Percentiles rank a stretch among this genome's conserved stretches.
Evolutionary conservation across 2,797 vertebrate species (phyloP).

Genomic region (Babyrousa celebensis): DNA sequence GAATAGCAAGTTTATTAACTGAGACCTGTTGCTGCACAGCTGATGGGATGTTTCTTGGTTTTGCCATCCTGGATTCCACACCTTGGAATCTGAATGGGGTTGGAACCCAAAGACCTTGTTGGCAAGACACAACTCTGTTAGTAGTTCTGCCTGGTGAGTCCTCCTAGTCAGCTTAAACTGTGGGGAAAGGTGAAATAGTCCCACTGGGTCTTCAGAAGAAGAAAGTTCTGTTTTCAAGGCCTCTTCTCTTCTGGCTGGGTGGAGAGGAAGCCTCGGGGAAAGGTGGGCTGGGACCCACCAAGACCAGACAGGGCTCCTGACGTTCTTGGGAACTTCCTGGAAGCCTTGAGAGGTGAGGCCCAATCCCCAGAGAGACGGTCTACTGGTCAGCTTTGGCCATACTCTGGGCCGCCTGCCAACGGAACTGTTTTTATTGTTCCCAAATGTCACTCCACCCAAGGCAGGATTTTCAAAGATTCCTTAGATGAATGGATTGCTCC

Average conservation of each 20-base stretch:
- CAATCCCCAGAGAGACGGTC: not conserved
- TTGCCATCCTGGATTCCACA: not conserved
- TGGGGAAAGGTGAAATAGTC: not conserved
- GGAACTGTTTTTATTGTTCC: conserved; percentile 81
- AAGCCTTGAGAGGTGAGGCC: conserved; percentile 69
- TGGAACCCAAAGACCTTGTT: not conserved
- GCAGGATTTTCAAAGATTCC: conserved; percentile 85
- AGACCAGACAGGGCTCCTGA: conserved; percentile 67
- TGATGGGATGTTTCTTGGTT: not conserved
- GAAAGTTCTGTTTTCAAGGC: not conserved
- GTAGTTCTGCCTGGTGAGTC: not conserved
- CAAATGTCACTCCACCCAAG: conserved; percentile 87
- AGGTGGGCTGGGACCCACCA: not conserved
- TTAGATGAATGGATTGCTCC: conserved; percentile 77
- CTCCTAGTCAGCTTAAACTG: not conserved
- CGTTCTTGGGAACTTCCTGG: conserved; percentile 78
- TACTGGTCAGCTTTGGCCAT: not conserved
- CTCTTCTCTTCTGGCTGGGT: not conserved
- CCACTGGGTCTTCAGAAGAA: not conserved
- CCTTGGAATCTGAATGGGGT: not conserved
- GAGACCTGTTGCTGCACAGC: not conserved
- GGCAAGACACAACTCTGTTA: not conserved
- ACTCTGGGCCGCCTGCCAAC: conserved; percentile 73
- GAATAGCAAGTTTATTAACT: not conserved
- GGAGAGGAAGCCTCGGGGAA: conserved; percentile 28